Evolutionary conservation across 64 coral and sea anemone species (phyloP).

Genomic region (Orbicella faveolata): DNA sequence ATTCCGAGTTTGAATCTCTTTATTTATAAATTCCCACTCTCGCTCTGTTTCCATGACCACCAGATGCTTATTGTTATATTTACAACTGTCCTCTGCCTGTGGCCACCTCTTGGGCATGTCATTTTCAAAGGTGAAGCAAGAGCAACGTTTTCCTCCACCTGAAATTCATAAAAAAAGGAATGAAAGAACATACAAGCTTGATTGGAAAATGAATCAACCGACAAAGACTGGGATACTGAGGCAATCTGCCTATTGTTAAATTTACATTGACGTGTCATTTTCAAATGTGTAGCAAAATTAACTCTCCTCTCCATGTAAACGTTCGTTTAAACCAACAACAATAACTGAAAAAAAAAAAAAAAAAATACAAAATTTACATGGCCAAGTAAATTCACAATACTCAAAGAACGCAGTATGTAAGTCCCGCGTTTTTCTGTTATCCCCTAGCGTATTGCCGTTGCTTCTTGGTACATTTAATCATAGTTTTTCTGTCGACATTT

Average conservation of each 20-base stretch:
- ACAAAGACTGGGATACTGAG: too few relatives aligned
- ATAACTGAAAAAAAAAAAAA: too few relatives aligned
- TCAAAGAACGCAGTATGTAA: too few relatives aligned
- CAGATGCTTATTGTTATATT: not conserved
- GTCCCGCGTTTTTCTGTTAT: too few relatives aligned
- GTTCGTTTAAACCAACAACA: not conserved
- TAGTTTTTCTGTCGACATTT: too few relatives aligned
- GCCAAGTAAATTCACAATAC: too few relatives aligned
- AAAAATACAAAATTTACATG: too few relatives aligned
- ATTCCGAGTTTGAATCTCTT: not conserved
- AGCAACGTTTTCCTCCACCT: not conserved
- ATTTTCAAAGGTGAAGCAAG: not conserved
- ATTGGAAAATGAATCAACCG: too few relatives aligned
- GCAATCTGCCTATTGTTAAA: not conserved
- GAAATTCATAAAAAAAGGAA: not conserved
- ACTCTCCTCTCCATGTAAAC: not conserved
- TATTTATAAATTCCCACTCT: conserved; percentile 13
- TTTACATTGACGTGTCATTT: not conserved
- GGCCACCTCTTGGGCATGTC: not conserved
- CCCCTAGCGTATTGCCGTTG: too few relatives aligned
- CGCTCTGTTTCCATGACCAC: conserved; percentile 1
- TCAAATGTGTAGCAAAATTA: not conserved
- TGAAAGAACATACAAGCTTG: not conserved
- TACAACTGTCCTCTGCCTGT: not conserved
- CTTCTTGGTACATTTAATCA: too few relatives aligned